Conservation (phyloP, 2,797 vertebrate genomes). For the Rhabdomys pumilio region DNA sequence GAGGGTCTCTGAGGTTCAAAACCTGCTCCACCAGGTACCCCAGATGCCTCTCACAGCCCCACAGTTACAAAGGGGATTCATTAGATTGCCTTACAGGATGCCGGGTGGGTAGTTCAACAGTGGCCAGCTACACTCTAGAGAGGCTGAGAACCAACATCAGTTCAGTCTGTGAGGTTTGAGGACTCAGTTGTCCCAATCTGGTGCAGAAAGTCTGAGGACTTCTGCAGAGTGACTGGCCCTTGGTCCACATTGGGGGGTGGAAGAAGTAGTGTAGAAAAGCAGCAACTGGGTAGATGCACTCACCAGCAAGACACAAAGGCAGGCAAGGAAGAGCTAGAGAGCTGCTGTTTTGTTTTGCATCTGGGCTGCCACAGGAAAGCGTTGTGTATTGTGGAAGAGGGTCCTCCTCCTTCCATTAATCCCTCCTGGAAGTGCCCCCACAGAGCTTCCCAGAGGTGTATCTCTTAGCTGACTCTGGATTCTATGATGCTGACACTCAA, state of each 20-base stretch:
- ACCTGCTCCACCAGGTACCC: too few relatives aligned
- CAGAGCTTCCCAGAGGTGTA: background rate
- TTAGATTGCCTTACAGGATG: too few relatives aligned
- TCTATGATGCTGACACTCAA: background rate
- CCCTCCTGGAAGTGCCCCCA: background rate
- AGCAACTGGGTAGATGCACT: background rate
- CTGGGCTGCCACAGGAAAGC: background rate
- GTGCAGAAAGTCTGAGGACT: background rate
- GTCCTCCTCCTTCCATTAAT: background rate
- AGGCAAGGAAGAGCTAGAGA: background rate
- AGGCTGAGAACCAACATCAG: background rate
- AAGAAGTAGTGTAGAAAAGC: background rate
- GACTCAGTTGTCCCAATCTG: background rate
- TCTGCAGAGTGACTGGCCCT: background rate
- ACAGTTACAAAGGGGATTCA: background rate
- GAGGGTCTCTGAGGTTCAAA: too few relatives aligned
- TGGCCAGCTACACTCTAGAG: background rate
- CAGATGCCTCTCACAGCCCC: too few relatives aligned
- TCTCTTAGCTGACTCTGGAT: background rate
- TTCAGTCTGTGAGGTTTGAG: background rate
- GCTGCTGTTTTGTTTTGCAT: background rate
- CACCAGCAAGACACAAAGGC: background rate
- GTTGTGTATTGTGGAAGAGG: background rate
- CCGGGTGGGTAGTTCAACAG: background rate
- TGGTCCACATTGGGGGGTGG: background rate